Conservation (phyloP, 2,797 vertebrate genomes). For the Falco biarmicus region DNA sequence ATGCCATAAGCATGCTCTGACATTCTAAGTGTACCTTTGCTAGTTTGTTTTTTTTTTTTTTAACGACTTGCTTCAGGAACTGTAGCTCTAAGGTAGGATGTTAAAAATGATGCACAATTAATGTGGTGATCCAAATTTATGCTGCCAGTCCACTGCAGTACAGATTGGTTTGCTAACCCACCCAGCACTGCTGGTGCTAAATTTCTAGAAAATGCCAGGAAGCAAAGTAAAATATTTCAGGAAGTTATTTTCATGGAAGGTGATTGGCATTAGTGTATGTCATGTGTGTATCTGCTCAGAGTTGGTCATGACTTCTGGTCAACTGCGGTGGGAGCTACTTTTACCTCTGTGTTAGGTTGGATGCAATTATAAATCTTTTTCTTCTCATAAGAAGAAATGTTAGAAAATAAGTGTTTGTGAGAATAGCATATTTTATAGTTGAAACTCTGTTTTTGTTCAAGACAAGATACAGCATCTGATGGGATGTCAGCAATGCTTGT, state of each 20-base stretch:
- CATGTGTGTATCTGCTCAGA: accelerated
- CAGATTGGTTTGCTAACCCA: background rate
- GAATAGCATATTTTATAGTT: background rate
- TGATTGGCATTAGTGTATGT: accelerated
- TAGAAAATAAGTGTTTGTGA: background rate
- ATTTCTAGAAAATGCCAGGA: background rate
- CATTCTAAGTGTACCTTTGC: background rate
- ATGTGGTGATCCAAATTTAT: background rate
- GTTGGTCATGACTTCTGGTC: background rate
- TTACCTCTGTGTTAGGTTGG: background rate
- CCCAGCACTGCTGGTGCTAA: background rate
- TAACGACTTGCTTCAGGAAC: background rate
- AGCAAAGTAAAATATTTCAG: background rate
- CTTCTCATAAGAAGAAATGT: background rate
- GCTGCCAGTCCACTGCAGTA: background rate
- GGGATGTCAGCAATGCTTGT: background rate
- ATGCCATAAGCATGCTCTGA: background rate
- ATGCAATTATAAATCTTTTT: background rate
- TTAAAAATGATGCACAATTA: background rate
- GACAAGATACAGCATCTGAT: background rate
- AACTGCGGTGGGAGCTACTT: background rate
- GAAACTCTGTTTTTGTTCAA: background rate
- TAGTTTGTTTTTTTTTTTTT: background rate
- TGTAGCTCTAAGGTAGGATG: background rate
- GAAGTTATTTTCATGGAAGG: background rate